Evolutionary conservation across 2,888 invertebrate genomes (phyloP), one percentile per base, ranked within the genome.

Genomic region (Tenthredo mesomela): DNA sequence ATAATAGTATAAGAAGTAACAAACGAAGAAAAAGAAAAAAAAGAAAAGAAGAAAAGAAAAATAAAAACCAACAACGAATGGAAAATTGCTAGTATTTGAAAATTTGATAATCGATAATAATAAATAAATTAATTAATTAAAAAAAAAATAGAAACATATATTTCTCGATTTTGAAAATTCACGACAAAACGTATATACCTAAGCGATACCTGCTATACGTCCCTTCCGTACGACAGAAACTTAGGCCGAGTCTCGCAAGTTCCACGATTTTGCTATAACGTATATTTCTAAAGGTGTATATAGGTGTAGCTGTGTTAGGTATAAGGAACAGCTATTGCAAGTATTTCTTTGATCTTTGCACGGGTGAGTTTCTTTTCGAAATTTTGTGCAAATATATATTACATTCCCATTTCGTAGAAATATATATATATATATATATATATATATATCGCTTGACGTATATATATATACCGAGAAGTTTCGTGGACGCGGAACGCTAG

Each of bases 361-460:
- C 67, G 67, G 29, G 18, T 29, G 33, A 67, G 4, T 67, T 33
- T 33, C 67, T 33, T 33, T 6, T 67, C 6, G 33, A 18, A 67
- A 67, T 6, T 33, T 33, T 15, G 3, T 18, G 4, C 67, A 33
- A 67, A 67, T 67, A 67, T 33, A 33, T 67, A 67, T 33, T 67
- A 67, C 67, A 67, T 33, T 67, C 33, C 33, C 67, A 29, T 33
- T 67, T 67, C 67, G 67, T 67, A n/a, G n/a, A n/a, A n/a, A n/a
- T n/a, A n/a, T n/a, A 33, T n/a, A n/a, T n/a, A n/a, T n/a, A n/a
- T n/a, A 33, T 33, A 33, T 33, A 37, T 6, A 37, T 6, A 29
- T 29, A 33, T 33, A 4, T 33, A 67, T 18, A 50, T n/a, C n/a
- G 18, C 7, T 18, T n/a, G 5, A 50, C 18, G 4, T 15, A n/a